Conservation (phyloP, 2,797 vertebrate genomes). For the Spinus olivaceus region DNA sequence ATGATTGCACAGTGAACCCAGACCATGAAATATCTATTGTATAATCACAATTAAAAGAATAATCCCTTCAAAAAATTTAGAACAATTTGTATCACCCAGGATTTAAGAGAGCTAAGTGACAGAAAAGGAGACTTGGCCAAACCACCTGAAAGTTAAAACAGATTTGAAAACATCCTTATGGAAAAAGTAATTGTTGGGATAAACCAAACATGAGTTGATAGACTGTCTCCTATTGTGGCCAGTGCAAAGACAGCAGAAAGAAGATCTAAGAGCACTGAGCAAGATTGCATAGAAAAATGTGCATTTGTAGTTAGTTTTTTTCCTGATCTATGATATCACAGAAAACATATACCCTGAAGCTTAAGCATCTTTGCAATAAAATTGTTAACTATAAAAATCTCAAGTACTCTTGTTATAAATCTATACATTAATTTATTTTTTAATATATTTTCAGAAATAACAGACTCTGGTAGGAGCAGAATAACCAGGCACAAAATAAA, state of each 20-base stretch:
- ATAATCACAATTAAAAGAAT: conserved; percentile 69
- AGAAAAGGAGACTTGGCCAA: conserved; percentile 59
- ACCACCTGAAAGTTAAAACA: conserved; percentile 52
- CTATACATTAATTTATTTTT: background rate
- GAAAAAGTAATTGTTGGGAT: background rate
- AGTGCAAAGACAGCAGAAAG: background rate
- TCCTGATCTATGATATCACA: background rate
- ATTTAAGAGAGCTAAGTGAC: conserved; percentile 60
- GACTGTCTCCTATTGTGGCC: background rate
- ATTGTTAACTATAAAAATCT: background rate
- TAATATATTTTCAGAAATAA: background rate
- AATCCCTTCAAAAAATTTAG: conserved; percentile 65
- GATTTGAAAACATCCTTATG: background rate
- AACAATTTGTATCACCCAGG: conserved; percentile 61
- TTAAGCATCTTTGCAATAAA: background rate
- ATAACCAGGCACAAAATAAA: background rate
- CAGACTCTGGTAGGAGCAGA: background rate
- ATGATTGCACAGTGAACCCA: conserved; percentile 59
- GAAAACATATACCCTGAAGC: background rate
- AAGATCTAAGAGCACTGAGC: background rate
- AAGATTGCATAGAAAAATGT: background rate
- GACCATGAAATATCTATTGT: conserved; percentile 62
- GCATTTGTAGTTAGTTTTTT: background rate
- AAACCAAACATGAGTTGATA: background rate
- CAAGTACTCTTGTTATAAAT: background rate